Conservation (phyloP, 2,888 invertebrate species). For the Pogonocherus hispidulus region DNA sequence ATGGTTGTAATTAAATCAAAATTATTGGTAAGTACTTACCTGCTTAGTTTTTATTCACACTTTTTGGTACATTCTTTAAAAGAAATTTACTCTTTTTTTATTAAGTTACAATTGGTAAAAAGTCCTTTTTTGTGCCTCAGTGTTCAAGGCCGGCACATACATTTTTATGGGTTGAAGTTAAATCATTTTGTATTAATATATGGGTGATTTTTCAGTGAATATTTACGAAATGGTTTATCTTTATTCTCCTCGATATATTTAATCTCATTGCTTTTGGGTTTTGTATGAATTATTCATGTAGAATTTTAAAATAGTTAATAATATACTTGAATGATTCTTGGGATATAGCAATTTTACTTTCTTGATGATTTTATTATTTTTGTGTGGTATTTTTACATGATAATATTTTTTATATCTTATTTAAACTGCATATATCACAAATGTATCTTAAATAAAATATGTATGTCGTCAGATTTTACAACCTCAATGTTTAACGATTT, state of each 20-base stretch:
- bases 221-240: neutral
- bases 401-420: no score
- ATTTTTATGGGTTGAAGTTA: neutral
- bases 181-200: slow-evolving; percentile 7
- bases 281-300: neutral
- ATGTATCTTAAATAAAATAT: no score
- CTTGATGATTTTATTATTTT: no score
- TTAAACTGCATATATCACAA: no score
- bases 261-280: neutral
- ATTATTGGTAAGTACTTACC: slow-evolving; percentile 71
- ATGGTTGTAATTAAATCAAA: slow-evolving; percentile 72
- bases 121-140: neutral
- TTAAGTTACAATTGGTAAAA: no score
- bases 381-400: no score
- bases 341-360: no score
- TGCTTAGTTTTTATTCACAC: neutral
- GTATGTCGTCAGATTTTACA: no score
- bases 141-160: neutral
- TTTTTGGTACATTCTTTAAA: neutral
- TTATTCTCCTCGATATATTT: neutral
- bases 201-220: neutral
- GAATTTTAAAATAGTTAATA: neutral
- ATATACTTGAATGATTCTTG: no score
- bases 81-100: slow-evolving; percentile 1
- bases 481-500: no score